phyloP scores from a whole-genome alignment of 2,888 invertebrate species.

The Dione juno region DNA sequence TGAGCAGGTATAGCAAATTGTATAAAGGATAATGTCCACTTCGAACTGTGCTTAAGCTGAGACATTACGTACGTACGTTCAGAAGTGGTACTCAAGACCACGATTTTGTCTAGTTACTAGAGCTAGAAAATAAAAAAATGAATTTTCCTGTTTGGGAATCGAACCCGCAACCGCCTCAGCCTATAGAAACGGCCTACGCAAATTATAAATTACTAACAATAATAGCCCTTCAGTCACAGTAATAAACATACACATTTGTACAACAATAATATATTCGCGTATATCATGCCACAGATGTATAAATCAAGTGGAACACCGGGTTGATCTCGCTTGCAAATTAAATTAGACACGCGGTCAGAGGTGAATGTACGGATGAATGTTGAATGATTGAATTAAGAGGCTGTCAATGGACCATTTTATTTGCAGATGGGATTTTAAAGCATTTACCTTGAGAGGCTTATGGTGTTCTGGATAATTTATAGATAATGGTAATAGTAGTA shows the following conservation, averaged over 20 bases:
- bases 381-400: constrained; percentile 43
- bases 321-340: constrained; percentile 25
- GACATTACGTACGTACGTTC: too few species aligned
- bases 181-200: too few species aligned
- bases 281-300: not conserved
- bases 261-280: not conserved
- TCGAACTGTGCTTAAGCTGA: constrained; percentile 4
- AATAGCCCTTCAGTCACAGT: too few species aligned
- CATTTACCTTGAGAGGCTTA: not conserved
- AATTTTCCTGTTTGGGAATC: too few species aligned
- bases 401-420: constrained; percentile 24
- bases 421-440: constrained; percentile 13
- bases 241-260: too few species aligned
- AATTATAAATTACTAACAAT: too few species aligned
- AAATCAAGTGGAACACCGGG: constrained; percentile 5
- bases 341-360: constrained; percentile 40
- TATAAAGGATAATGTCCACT: constrained; percentile 2
- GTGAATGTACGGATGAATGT: constrained; percentile 43
- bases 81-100: too few species aligned
- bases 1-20: constrained; percentile 26
- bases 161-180: too few species aligned
- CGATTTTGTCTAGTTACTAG: too few species aligned
- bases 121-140: too few species aligned
- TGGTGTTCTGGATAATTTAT: not conserved
- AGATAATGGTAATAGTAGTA: not conserved